Evolutionary conservation across 2,888 invertebrate genomes (phyloP).

Genomic region (Neoaliturus tenellus): DNA sequence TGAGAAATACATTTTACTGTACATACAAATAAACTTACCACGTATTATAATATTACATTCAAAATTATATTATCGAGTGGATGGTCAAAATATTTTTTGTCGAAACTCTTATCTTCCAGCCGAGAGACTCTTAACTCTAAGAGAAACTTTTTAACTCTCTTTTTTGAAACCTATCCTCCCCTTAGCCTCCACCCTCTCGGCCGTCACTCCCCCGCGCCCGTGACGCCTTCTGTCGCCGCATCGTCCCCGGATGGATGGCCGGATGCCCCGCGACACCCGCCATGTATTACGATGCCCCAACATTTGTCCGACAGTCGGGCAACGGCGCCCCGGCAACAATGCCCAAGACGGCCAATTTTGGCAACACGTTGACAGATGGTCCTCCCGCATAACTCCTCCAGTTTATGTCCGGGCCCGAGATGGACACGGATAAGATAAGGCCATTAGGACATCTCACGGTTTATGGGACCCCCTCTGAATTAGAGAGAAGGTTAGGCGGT

Average conservation of each 20-base stretch:
- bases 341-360: slow-evolving; percentile 9
- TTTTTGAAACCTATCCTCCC: background rate
- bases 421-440: slow-evolving; percentile 17
- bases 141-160: too few species aligned
- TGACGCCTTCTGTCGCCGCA: slow-evolving; percentile 1
- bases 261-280: background rate
- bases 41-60: too few species aligned
- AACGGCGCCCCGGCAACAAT: background rate
- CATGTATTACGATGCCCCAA: slow-evolving; percentile 4
- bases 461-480: slow-evolving; percentile 14
- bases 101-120: too few species aligned
- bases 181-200: background rate
- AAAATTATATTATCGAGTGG: too few species aligned
- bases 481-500: background rate
- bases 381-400: slow-evolving; percentile 25
- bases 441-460: slow-evolving; percentile 41
- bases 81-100: too few species aligned
- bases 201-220: too few species aligned
- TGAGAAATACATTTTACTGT: too few species aligned
- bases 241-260: slow-evolving; percentile 14
- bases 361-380: slow-evolving; percentile 39
- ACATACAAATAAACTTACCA: too few species aligned
- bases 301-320: slow-evolving; percentile 37
- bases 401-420: slow-evolving; percentile 38
- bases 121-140: too few species aligned